A percentile compares a stretch with the other conserved stretches of the same genome.
phyloP scores from a whole-genome alignment of 2,888 invertebrate species.

The Liodrosophila aerea region DNA sequence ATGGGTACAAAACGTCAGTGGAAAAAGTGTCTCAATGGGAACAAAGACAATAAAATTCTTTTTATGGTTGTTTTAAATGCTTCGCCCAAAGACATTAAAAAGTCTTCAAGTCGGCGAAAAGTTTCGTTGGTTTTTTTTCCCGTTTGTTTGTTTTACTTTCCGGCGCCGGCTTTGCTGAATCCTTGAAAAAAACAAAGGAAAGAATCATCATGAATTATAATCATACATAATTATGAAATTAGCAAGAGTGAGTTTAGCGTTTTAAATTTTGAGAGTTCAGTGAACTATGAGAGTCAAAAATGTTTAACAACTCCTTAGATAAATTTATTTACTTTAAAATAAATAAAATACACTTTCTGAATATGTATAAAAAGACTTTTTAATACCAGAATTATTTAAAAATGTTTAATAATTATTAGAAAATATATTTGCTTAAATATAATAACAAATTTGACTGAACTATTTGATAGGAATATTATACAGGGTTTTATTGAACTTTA shows the following conservation, averaged over 20 bases:
- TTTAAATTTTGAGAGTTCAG: slow-evolving; percentile 11
- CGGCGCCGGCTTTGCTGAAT: slow-evolving; percentile 22
- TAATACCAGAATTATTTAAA: too few species aligned
- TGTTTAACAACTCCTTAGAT: too few species aligned
- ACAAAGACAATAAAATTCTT: slow-evolving; percentile 60
- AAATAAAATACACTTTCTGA: too few species aligned
- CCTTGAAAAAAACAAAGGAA: slow-evolving; percentile 33
- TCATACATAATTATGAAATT: slow-evolving; percentile 54
- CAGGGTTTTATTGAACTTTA: too few species aligned
- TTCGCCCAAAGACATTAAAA: slow-evolving; percentile 61
- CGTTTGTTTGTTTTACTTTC: slow-evolving; percentile 33
- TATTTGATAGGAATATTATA: too few species aligned
- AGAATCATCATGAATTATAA: slow-evolving; percentile 49
- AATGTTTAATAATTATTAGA: too few species aligned
- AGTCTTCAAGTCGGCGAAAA: slow-evolving; percentile 55
- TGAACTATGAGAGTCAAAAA: slow-evolving; percentile 22
- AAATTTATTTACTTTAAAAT: too few species aligned
- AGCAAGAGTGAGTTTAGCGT: slow-evolving; percentile 15
- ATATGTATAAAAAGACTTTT: too few species aligned
- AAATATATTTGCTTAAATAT: too few species aligned
- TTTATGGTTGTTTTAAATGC: slow-evolving; percentile 66
- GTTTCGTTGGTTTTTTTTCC: slow-evolving; percentile 29
- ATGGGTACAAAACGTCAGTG: slow-evolving; percentile 8
- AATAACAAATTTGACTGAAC: too few species aligned
- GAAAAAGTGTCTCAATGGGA: slow-evolving; percentile 27